Conservation (phyloP, 2,888 invertebrate genomes). For the Netelia virgata region DNA sequence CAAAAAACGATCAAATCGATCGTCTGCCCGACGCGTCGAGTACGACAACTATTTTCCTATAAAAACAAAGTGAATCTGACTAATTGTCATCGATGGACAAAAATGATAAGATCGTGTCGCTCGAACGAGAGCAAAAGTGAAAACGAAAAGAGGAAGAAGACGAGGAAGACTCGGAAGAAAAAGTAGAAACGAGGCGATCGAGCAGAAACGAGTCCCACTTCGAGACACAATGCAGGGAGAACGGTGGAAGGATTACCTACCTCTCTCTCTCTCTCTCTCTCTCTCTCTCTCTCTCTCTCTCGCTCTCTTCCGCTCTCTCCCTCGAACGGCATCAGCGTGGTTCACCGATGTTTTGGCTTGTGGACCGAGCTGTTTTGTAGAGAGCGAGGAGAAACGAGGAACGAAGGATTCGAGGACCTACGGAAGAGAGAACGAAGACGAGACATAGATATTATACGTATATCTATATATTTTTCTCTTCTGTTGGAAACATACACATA, state of each 20-base stretch:
- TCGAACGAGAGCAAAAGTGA: neutral
- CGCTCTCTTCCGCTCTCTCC: constrained; percentile 14
- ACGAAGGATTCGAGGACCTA: constrained; percentile 12
- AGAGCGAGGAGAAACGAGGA: constrained; percentile 17
- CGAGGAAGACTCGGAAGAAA: neutral
- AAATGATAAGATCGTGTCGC: no score
- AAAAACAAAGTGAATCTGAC: no score
- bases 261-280: constrained; percentile 33
- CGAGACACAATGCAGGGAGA: constrained; percentile 55
- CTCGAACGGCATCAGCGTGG: constrained; percentile 12
- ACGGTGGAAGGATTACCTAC: constrained; percentile 58
- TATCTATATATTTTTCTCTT: neutral
- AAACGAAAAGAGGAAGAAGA: neutral
- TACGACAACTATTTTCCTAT: no score
- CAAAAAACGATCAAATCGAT: no score
- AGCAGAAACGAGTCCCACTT: constrained; percentile 53
- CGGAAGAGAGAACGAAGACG: neutral
- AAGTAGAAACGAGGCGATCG: neutral
- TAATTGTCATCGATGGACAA: no score
- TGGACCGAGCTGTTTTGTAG: constrained; percentile 23
- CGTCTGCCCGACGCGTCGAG: no score
- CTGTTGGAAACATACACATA: neutral
- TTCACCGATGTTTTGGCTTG: constrained; percentile 8
- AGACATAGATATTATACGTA: neutral
- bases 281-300: constrained; percentile 27